phyloP scores from a whole-genome alignment of 2,888 invertebrate species.

The Ellobium chinense region DNA sequence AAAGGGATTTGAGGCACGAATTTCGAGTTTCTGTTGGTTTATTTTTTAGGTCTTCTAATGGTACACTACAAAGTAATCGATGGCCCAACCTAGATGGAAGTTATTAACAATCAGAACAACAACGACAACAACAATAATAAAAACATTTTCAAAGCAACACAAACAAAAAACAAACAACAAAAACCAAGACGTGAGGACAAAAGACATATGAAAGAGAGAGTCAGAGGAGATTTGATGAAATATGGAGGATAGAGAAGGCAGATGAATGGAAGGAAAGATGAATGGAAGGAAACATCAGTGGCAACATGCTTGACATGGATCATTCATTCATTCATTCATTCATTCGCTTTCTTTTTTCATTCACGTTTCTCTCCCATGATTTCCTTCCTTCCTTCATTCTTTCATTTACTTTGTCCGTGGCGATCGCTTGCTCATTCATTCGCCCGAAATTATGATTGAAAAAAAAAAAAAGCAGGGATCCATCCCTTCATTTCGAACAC shows the following conservation, averaged over 20 bases:
- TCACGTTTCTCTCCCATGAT: not conserved
- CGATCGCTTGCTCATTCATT: not conserved
- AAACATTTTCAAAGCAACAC: not conserved
- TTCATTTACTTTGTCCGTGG: not conserved
- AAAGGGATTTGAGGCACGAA: too few relatives aligned
- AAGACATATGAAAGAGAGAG: not conserved
- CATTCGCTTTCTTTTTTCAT: too few relatives aligned
- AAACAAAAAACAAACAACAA: not conserved
- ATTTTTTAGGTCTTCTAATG: not conserved
- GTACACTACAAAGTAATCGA: not conserved
- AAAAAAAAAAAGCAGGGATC: too few relatives aligned
- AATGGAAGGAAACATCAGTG: too few relatives aligned
- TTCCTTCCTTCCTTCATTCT: not conserved
- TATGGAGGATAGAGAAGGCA: not conserved
- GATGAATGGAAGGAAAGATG: not conserved
- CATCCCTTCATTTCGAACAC: too few relatives aligned
- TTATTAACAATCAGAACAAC: not conserved
- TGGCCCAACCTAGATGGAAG: not conserved
- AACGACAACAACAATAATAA: not conserved
- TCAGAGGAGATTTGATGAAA: not conserved
- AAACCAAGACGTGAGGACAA: not conserved
- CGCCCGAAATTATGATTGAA: too few relatives aligned
- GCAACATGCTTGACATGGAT: too few relatives aligned
- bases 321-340: too few relatives aligned
- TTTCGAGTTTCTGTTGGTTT: too few relatives aligned